These are phyloP conservation scores for Drosophila mercatorum DNA, from an alignment of 2,888 invertebrate species.

Conservation along the genomic window DNA sequence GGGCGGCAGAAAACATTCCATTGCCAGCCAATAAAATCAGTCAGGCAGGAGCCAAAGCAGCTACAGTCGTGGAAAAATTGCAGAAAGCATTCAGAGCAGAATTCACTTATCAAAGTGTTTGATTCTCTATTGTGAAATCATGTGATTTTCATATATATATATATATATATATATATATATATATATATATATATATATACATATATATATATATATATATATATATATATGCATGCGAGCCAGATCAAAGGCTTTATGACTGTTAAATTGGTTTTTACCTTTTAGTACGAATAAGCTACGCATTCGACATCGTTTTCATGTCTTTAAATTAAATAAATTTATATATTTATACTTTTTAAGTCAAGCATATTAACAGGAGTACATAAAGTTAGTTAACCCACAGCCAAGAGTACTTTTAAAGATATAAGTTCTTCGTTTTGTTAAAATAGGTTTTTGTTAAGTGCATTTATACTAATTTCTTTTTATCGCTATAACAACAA, in stretches of 20 bases:
- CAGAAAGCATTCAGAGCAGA: conserved; percentile 3
- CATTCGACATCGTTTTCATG: too few species aligned
- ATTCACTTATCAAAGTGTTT: background rate
- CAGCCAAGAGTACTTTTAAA: too few species aligned
- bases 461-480: too few species aligned
- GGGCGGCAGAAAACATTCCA: conserved; percentile 16
- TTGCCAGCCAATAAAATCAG: conserved; percentile 69
- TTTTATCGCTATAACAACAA: too few species aligned
- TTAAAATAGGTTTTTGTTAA: too few species aligned
- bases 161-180: background rate
- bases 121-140: background rate
- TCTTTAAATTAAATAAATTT: too few species aligned
- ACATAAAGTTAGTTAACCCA: too few species aligned
- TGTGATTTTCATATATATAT: background rate
- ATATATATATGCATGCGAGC: background rate
- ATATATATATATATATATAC: background rate
- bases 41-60: conserved; percentile 54
- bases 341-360: too few species aligned
- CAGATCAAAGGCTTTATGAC: background rate
- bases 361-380: too few species aligned
- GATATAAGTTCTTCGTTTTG: background rate
- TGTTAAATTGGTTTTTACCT: too few species aligned
- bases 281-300: too few species aligned
- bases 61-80: conserved; percentile 13
- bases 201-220: background rate